Percentiles rank a stretch among this genome's conserved stretches.
Evolutionary conservation across 2,888 invertebrate species (phyloP).

Genomic region (Rhingia campestris): DNA sequence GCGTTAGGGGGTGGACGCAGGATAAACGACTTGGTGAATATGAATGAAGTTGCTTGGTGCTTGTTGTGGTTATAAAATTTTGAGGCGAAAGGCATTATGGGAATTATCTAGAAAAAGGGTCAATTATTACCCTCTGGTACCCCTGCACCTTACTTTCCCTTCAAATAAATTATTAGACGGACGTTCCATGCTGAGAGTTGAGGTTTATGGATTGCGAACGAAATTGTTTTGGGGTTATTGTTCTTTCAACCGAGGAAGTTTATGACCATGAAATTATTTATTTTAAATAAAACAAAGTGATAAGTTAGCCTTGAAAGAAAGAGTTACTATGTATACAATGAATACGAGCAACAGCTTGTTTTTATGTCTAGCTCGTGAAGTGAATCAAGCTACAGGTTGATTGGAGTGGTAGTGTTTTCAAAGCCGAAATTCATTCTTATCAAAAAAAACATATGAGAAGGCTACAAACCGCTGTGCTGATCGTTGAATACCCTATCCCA

Average conservation of each 20-base stretch:
- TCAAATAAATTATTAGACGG: not conserved
- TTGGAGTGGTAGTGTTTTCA: too few species aligned
- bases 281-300: not conserved
- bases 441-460: too few species aligned
- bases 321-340: not conserved
- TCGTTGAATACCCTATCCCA: too few species aligned
- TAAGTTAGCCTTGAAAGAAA: not conserved
- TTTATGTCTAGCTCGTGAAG: not conserved
- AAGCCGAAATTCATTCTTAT: too few species aligned
- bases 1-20: not conserved
- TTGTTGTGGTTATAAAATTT: not conserved
- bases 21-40: not conserved
- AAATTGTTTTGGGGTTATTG: not conserved
- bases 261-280: conserved; percentile 1
- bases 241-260: not conserved
- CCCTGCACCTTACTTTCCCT: not conserved
- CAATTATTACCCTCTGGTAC: not conserved
- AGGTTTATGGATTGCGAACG: not conserved
- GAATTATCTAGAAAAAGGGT: not conserved
- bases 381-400: too few species aligned
- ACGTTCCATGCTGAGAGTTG: not conserved
- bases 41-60: not conserved
- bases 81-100: not conserved
- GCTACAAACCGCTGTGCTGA: too few species aligned
- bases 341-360: not conserved